These are phyloP conservation scores for Tyrannus savana DNA, from an alignment of 2,113 vertebrate genomes.

Conservation along the genomic window DNA sequence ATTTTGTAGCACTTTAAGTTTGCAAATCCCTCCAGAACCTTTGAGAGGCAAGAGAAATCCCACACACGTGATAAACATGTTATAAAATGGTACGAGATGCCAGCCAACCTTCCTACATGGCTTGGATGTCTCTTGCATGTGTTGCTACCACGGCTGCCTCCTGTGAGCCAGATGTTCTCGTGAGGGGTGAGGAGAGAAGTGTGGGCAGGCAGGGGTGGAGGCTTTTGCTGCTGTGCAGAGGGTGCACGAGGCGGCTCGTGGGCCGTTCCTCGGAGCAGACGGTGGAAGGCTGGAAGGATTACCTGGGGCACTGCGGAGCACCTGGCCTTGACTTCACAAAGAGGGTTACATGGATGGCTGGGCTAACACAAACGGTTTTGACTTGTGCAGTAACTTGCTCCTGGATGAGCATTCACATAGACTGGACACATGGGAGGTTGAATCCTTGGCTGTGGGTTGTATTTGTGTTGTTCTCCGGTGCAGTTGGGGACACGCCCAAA, in stretches of 20 bases:
- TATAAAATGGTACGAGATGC: background rate
- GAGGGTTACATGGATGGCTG: background rate
- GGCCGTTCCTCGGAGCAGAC: background rate
- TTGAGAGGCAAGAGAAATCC: background rate
- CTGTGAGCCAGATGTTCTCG: background rate
- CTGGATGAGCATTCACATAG: background rate
- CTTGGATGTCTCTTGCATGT: background rate
- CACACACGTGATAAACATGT: background rate
- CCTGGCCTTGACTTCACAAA: background rate
- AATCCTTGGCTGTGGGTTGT: background rate
- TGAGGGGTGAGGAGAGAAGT: background rate
- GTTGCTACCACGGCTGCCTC: background rate
- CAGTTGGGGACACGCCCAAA: background rate
- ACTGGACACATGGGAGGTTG: background rate
- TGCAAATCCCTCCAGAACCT: background rate
- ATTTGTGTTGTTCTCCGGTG: background rate
- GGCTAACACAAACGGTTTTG: background rate
- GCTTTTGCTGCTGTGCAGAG: background rate
- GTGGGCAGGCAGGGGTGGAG: background rate
- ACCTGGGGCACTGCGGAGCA: background rate
- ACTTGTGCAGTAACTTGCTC: background rate
- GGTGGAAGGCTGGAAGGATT: background rate
- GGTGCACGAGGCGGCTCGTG: rapidly evolving
- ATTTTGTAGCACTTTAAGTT: background rate
- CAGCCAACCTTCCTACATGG: background rate